A percentile compares a stretch with the other conserved stretches of the same genome.
Evolutionary conservation across 2,113 vertebrate species (phyloP).

Genomic region (Rousettus leschenaultii): DNA sequence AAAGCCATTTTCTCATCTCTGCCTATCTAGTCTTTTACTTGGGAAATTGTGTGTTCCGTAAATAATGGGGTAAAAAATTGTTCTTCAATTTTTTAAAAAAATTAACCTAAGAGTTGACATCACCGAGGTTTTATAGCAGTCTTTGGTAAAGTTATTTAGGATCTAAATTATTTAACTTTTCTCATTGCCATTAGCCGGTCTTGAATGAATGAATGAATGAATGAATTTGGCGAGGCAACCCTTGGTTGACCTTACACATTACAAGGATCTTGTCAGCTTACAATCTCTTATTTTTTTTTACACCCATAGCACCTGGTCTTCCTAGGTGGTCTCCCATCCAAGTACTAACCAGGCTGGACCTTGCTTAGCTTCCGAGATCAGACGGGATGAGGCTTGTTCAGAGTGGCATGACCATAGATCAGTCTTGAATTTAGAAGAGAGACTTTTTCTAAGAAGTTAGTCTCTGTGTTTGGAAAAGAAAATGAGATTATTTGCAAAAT

Average conservation of each 20-base stretch:
- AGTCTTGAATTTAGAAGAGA: neutral
- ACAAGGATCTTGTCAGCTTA: no score
- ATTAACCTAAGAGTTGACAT: neutral
- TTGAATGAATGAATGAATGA: neutral
- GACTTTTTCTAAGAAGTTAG: neutral
- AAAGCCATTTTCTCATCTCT: neutral
- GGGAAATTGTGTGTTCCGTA: neutral
- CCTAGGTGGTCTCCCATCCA: no score
- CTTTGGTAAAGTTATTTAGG: neutral
- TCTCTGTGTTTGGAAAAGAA: neutral
- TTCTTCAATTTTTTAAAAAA: neutral
- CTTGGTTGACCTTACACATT: no score
- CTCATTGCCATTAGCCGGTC: neutral
- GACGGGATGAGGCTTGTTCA: no score
- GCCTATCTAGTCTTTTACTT: neutral
- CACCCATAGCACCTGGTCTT: no score
- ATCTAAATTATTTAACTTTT: neutral
- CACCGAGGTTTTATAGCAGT: neutral
- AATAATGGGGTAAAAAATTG: neutral
- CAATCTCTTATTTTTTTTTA: no score
- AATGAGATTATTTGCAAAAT: slow-evolving; percentile 10
- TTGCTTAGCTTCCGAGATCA: no score
- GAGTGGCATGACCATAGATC: no score
- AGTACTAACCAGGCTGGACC: no score
- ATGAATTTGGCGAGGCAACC: no score